phyloP scores from a whole-genome alignment of 1,140 invertebrate genomes.

The Aphaenogaster floridana region DNA sequence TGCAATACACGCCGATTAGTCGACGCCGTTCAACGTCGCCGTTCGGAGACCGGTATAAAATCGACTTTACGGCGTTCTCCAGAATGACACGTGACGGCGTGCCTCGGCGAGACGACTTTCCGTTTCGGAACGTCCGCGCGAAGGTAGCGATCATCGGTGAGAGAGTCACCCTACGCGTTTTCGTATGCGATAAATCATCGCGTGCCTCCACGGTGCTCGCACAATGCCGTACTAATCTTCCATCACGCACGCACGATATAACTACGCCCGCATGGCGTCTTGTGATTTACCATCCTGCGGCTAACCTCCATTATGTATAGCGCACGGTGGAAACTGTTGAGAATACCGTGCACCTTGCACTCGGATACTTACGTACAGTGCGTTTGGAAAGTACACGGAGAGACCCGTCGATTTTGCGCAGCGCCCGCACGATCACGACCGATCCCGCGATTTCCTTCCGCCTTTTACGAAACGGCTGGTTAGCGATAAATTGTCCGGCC shows the following conservation, averaged over 20 bases:
- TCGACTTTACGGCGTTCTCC: constrained; percentile 1
- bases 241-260: constrained; percentile 86
- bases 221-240: constrained; percentile 86
- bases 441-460: constrained; percentile 44
- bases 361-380: constrained; percentile 73
- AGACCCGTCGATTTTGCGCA: constrained; percentile 62
- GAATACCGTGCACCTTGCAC: constrained; percentile 85
- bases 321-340: constrained; percentile 84
- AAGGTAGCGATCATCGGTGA: constrained; percentile 68
- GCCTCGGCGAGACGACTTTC: constrained; percentile 67
- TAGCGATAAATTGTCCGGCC: constrained; percentile 22
- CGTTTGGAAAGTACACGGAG: constrained; percentile 65
- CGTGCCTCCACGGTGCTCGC: constrained; percentile 83
- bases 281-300: constrained; percentile 86
- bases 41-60: constrained; percentile 25
- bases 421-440: constrained; percentile 52
- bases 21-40: constrained; percentile 19
- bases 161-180: constrained; percentile 75
- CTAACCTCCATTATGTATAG: constrained; percentile 87
- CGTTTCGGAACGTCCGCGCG: constrained; percentile 60
- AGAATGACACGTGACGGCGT: constrained; percentile 65
- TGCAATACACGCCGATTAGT: constrained; percentile 39
- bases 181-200: constrained; percentile 85
- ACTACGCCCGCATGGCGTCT: constrained; percentile 86
- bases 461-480: constrained; percentile 39